Base-by-base conservation (phyloP, 2,113 vertebrate species). In the Malurus elegans region DNA sequence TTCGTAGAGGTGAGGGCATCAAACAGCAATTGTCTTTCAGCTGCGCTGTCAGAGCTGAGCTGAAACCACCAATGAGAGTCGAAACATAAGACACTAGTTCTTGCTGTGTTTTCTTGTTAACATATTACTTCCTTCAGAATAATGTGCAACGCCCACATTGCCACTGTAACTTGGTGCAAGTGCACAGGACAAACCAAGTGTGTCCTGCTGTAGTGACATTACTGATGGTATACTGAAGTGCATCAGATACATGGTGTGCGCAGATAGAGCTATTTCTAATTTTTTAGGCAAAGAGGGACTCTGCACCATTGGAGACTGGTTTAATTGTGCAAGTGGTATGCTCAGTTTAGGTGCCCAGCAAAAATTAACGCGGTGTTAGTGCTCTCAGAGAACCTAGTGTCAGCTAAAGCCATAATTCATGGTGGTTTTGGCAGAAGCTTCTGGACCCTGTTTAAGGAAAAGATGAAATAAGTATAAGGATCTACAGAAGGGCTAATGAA, bases 21-120 rank as follows among this genome's bases (percentile, higher is more conserved):
- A 94, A 95, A 80, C 73, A 96, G 82, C 81, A 96, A 86, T 90
- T 93, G 57, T 85, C 81, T 93, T 87, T 96, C 94, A 91, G 89
- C 58, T 82, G 42, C 75, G 47, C 70, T 90, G 80, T 95, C 94
- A 90, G 53, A 81, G 58, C 58, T 65, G 94, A 97, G 91, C 90
- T 94, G 83, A 95, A 94, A 74, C 65, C 67, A 93, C 88, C 76
- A 94, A 40, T 57, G 58, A 83, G 91, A 93, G 80, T 45, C 80
- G 56, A 36, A 91, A 53, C 14, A 42, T 53, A 93, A 92, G 58
- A 60, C 79, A 48, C 26, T 51, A 65, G 31, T 73, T 90, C 76
- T 51, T 84, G 66, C 14, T 25, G 5, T 80, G 72, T 92, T 95
- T 97, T 96, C 31, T 18, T 79, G 73, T 24, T 51, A 50, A 21